A percentile compares a stretch with the other conserved stretches of the same genome.
These are phyloP conservation scores for Neodon shergylaensis DNA, from an alignment of 2,113 vertebrate genomes.

Conservation along the genomic window DNA sequence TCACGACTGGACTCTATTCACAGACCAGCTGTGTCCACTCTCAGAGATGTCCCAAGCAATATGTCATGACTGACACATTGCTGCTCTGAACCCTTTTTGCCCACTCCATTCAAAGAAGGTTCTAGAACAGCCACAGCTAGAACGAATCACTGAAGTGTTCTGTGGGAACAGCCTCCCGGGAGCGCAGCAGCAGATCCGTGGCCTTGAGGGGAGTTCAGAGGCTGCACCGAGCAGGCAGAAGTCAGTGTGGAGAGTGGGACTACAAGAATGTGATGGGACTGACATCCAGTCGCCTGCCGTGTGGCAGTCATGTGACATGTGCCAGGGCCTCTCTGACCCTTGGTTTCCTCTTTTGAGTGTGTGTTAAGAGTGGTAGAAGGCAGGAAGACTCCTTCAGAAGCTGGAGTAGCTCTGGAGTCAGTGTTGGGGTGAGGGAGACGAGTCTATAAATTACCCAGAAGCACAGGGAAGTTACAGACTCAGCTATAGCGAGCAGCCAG, in stretches of 20 bases:
- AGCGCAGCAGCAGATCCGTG: no score
- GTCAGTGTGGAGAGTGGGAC: background rate
- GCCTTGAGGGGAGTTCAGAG: background rate
- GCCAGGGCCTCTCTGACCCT: no score
- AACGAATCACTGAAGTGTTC: background rate
- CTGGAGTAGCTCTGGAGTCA: background rate
- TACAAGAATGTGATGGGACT: rapidly evolving
- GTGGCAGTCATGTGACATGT: no score
- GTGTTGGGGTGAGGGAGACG: no score
- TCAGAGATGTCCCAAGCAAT: no score
- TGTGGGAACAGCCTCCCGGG: background rate
- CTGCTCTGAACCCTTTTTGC: no score
- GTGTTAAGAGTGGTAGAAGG: no score
- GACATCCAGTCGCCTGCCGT: no score
- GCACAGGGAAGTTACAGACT: background rate
- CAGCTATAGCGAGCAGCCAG: background rate
- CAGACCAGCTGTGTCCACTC: background rate
- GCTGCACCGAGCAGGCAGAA: background rate
- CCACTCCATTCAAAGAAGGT: no score
- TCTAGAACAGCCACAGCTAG: no score
- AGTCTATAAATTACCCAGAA: background rate
- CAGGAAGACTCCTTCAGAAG: background rate
- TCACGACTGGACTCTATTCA: background rate
- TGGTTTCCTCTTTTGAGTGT: no score
- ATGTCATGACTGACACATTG: no score